Evolutionary conservation across 2,888 invertebrate species (phyloP).

Genomic region (Patella depressa): DNA sequence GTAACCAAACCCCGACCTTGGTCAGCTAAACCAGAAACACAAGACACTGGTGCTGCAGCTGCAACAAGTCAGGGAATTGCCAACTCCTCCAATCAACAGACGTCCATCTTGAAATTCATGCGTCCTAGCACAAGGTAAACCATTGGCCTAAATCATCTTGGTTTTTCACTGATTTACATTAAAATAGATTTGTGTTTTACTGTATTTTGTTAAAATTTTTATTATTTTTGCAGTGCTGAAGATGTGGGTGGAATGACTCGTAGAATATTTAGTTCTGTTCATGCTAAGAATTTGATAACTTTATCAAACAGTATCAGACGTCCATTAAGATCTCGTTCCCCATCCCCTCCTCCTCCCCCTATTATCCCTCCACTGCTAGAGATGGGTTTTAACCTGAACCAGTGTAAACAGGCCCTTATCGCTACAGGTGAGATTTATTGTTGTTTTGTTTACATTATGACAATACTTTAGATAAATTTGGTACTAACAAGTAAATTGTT

Average conservation of each 20-base stretch:
- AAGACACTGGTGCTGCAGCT: neutral
- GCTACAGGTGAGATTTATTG: conserved; percentile 72
- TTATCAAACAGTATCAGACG: conserved; percentile 36
- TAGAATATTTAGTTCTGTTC: conserved; percentile 38
- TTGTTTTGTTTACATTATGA: neutral
- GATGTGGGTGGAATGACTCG: conserved; percentile 43
- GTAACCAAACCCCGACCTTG: neutral
- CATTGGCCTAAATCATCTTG: neutral
- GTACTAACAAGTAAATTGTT: too few species aligned
- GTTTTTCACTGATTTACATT: neutral
- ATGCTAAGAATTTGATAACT: conserved; percentile 29
- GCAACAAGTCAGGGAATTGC: neutral
- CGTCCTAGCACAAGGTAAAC: conserved; percentile 48
- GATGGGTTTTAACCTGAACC: conserved; percentile 77
- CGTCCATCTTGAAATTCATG: conserved; percentile 58
- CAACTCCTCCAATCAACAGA: conserved; percentile 42
- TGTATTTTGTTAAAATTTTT: neutral
- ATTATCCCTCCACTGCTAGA: conserved; percentile 76
- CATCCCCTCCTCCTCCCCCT: conserved; percentile 72
- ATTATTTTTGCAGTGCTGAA: conserved; percentile 35
- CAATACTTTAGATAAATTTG: too few species aligned
- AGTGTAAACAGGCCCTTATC: conserved; percentile 75
- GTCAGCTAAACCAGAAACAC: neutral
- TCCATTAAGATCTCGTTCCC: conserved; percentile 48
- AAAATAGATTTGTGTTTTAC: neutral